Evolutionary conservation across 2,113 vertebrate genomes (phyloP).

Genomic region (Gadus chalcogrammus): DNA sequence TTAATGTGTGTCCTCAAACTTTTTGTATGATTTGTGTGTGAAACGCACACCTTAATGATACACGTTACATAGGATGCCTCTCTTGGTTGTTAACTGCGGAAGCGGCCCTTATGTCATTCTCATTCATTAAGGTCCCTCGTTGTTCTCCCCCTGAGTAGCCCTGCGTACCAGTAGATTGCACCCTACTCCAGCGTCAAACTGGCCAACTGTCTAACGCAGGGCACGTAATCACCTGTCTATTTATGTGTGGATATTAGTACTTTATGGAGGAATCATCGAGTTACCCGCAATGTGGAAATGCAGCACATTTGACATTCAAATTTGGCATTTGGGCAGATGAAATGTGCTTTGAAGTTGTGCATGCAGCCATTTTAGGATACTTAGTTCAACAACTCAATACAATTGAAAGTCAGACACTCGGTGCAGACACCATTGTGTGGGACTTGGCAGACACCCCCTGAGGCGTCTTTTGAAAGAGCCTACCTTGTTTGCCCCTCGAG

Average conservation of each 20-base stretch:
- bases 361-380: constrained; percentile 28
- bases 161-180: not conserved
- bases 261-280: constrained; percentile 3
- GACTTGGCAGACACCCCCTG: constrained; percentile 73
- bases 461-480: constrained; percentile 70
- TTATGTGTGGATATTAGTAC: not conserved
- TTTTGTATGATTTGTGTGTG: too few species aligned
- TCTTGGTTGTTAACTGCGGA: too few species aligned
- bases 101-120: too few species aligned
- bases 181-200: not conserved
- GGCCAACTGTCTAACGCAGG: too few species aligned
- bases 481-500: constrained; percentile 74
- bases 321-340: not conserved
- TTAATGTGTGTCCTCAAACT: too few species aligned
- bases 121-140: too few species aligned
- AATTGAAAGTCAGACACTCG: constrained; percentile 41
- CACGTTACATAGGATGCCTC: too few species aligned
- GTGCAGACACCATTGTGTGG: constrained; percentile 71
- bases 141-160: too few species aligned
- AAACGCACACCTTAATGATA: too few species aligned
- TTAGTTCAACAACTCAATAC: too few species aligned
- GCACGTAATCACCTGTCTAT: not conserved
- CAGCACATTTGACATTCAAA: constrained; percentile 25
- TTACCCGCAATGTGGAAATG: constrained; percentile 15
- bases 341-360: constrained; percentile 23